Base-by-base conservation (phyloP, 2,113 vertebrate genomes). In the Nannospalax galili region DNA sequence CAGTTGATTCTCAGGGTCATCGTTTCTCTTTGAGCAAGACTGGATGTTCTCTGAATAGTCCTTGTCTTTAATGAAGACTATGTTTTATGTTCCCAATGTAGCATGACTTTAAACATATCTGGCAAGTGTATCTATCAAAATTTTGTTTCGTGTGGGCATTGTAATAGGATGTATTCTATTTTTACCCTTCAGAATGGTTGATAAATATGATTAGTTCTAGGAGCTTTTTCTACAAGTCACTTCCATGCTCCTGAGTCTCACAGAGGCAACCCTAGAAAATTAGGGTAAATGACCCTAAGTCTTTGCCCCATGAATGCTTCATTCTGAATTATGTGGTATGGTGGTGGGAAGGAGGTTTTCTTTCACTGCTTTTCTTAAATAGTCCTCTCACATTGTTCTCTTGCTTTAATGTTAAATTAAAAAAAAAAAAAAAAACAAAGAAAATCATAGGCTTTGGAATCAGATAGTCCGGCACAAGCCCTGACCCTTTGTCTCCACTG, bases 401-500 rank as follows among this genome's bases (percentile, higher is more conserved):
- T 89, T 94, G 78, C 94, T 95, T 95, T 97, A 97, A 92, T 96
- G 79, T 93, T 93, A 95, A 96, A 91, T 94, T 94, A 96, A 87
- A 88, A 97, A 97, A 89, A 94, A 67, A 95, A 52, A 52, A 52
- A 52, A 52, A 52, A n/a, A n/a, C n/a, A n/a, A 90, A 97, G 94
- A 91, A 95, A 96, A 93, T 67, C 92, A 48, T 62, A 81, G 81
- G 56, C 84, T 95, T 94, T 93, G 80, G 89, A 95, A 97, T 95
- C 92, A 96, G 70, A 91, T 89, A 93, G 89, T 84, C 90, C 87
- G 84, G 79, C 62, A 58, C 40, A 42, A 58, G 87, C 94, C 64
- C 92, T 97, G 97, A 96, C 97, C 97, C 96, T 84, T 95, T 91
- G 93, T 97, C 75, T 97, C 96, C 92, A 94, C 92, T 40, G 97